These are phyloP conservation scores for Bos taurus DNA, from an alignment of 2,113 vertebrate genomes.

Conservation along the genomic window ARS-UCD2.0 NC_037339.1:53356501-53357000, in stretches of 20 bases:
- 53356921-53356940: neutral
- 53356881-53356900: neutral
- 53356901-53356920: neutral
- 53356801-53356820: neutral
- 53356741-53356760: neutral
- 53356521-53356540: conserved; percentile 23
- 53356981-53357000: neutral
- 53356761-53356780: neutral
- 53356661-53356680: conserved; percentile 25
- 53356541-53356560: neutral
- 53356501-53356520: neutral
- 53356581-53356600: neutral
- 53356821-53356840: neutral
- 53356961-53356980: neutral
- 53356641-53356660: neutral
- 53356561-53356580: neutral
- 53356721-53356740: neutral
- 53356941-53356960: neutral
- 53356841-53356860: neutral
- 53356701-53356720: neutral
- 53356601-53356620: conserved; percentile 28
- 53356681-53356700: neutral
- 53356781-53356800: neutral
- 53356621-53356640: neutral
- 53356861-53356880: neutral